Conservation (phyloP, 2,797 vertebrate species). For the Phrynocephalus vlangalii region DNA sequence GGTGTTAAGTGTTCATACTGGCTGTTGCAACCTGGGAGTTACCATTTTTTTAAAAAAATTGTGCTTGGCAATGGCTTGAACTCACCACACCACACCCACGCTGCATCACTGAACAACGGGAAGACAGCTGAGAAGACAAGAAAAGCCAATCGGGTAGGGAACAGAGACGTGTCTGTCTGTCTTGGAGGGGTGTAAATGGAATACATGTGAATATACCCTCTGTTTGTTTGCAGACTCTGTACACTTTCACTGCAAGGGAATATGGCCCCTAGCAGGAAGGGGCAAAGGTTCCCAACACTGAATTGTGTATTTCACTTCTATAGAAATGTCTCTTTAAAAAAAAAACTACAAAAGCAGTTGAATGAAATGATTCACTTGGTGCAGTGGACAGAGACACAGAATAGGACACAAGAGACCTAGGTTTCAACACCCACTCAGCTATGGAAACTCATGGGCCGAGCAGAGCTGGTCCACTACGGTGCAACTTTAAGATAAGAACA, state of each 20-base stretch:
- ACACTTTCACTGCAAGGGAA: neutral
- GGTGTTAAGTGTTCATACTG: too few relatives aligned
- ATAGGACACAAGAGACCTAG: too few relatives aligned
- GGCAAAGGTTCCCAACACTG: neutral
- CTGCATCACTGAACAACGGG: neutral
- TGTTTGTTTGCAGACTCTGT: neutral
- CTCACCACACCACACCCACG: neutral
- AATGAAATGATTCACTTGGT: neutral
- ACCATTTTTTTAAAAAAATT: too few relatives aligned
- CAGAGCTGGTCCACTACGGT: too few relatives aligned
- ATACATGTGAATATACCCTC: neutral
- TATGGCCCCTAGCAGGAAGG: neutral
- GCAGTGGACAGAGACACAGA: too few relatives aligned
- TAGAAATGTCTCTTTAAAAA: neutral
- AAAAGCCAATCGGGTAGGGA: neutral
- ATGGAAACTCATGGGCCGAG: too few relatives aligned
- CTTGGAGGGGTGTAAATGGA: neutral
- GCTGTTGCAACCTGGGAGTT: too few relatives aligned
- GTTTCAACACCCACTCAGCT: too few relatives aligned
- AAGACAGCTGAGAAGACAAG: neutral
- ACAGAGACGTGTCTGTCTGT: neutral
- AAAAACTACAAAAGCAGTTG: neutral
- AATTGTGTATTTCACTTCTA: neutral
- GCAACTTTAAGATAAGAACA: too few relatives aligned
- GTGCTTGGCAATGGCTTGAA: too few relatives aligned